These are phyloP conservation scores for Odontamblyopus lacepedii DNA, from an alignment of 2,797 vertebrate genomes.

Conservation along the genomic window DNA sequence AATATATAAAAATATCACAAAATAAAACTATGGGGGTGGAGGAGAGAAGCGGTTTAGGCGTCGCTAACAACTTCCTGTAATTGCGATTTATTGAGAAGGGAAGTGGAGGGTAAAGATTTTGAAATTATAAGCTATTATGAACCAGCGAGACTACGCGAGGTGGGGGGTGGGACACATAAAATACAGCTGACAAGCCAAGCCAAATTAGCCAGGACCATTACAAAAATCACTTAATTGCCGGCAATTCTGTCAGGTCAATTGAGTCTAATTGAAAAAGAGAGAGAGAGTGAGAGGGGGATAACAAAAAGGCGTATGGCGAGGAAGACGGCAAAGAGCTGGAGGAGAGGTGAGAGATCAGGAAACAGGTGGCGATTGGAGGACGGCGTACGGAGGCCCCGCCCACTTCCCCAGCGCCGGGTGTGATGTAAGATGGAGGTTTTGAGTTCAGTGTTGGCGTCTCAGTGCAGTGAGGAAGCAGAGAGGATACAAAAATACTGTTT, in stretches of 20 bases:
- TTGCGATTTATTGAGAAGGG: constrained; percentile 99
- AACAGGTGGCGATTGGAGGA: constrained; percentile 83
- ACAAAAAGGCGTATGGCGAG: constrained; percentile 85
- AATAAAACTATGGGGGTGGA: constrained; percentile 70
- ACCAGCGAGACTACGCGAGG: constrained; percentile 82
- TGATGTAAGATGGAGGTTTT: too few species aligned
- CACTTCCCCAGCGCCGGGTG: too few species aligned
- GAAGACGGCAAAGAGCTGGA: constrained; percentile 71
- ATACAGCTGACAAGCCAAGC: constrained; percentile 98
- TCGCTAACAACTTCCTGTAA: constrained; percentile 99
- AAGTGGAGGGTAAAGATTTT: constrained; percentile 98
- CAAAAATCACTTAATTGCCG: constrained; percentile 99
- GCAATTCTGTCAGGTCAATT: constrained; percentile 99
- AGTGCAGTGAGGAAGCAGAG: too few species aligned
- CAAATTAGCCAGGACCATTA: constrained; percentile 99
- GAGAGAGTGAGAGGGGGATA: constrained; percentile 36
- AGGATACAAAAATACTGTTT: too few species aligned
- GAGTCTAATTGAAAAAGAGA: constrained; percentile 96
- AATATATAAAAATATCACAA: constrained; percentile 74
- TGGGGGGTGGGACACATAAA: constrained; percentile 92
- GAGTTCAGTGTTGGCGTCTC: too few species aligned
- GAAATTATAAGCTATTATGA: constrained; percentile 99
- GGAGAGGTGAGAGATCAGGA: constrained; percentile 83
- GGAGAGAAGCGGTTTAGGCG: constrained; percentile 75
- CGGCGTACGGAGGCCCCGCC: constrained; percentile 13